Evolutionary conservation across 1,140 invertebrate genomes (phyloP).

Genomic region (Camponotus floridanus): DNA sequence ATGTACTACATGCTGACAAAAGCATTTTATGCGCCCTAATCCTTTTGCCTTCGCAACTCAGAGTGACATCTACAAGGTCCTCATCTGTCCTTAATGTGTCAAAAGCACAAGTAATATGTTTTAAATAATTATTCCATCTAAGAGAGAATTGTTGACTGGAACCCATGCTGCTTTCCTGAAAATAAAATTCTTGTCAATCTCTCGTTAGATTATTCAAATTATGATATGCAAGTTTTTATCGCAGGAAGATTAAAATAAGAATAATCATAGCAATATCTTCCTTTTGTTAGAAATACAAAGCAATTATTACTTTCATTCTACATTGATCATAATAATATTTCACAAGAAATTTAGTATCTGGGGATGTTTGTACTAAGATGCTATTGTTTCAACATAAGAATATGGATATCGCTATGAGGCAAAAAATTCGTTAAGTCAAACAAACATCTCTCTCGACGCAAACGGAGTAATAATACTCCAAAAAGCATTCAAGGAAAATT

Average conservation of each 20-base stretch:
- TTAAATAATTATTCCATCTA: constrained; percentile 92
- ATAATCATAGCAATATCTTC: neutral
- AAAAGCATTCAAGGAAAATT: neutral
- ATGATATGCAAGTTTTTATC: constrained; percentile 1
- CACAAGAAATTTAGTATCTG: neutral
- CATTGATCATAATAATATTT: neutral
- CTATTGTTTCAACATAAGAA: neutral
- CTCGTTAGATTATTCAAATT: neutral
- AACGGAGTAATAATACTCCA: too few relatives aligned
- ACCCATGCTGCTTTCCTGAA: constrained; percentile 84
- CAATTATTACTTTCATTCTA: neutral
- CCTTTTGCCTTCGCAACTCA: constrained; percentile 93
- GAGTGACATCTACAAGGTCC: constrained; percentile 94
- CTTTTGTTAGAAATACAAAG: neutral
- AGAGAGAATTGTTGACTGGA: constrained; percentile 91
- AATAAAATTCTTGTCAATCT: constrained; percentile 35
- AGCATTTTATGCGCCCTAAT: constrained; percentile 95
- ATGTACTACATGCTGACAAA: constrained; percentile 93
- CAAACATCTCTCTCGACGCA: neutral
- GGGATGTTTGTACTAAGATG: neutral
- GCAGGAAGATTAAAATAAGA: neutral
- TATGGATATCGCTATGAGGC: neutral
- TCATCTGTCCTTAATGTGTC: constrained; percentile 92
- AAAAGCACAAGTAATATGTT: constrained; percentile 92
- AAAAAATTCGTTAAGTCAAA: neutral